Base-by-base conservation (phyloP, 2,888 invertebrate species). In the Erebia epiphron region DNA sequence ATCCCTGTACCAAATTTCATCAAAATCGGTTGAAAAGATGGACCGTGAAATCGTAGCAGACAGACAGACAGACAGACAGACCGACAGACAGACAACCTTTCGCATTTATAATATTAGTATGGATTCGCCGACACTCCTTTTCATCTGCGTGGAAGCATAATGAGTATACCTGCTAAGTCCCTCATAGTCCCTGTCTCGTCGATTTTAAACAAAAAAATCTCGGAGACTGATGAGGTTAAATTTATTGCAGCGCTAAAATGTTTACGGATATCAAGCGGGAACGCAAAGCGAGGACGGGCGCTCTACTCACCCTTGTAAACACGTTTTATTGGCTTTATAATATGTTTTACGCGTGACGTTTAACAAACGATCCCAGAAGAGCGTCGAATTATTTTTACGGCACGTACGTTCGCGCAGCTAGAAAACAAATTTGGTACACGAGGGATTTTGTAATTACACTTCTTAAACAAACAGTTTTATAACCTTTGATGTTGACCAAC, bases 281-380 rank as follows among this genome's bases (percentile, higher is more conserved):
- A 83, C 84, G 86, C 82, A 83, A 83, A 84, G 78, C 76, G 76
- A 73, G 73, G 70, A 73, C 75, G 76, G 16, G 54, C 82, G 83
- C 87, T 85, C 88, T 85, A 87, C 89, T 90, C 92, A 90, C 92
- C 92, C 92, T 91, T 92, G 92, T 93, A 92, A 93, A 93, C 93
- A 92, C 92, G 91, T 92, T 93, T 93, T 93, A 93, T 92, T 92
- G 92, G 92, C 91, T 92, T 93, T 93, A 92, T 92, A 92, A 93
- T 92, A 93, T 92, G 93, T 92, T 93, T 92, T 92, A 93, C 92
- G 92, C 92, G 92, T 92, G 92, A 93, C 92, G 92, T 92, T 93
- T 93, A 91, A 93, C 92, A 92, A 92, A 92, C 93, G 92, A 92
- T 93, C 92, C 90, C 89, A 75, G 88, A 87, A 86, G 89, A 92